Conservation (phyloP, 2,888 invertebrate species). For the Corbicula japonica region DNA sequence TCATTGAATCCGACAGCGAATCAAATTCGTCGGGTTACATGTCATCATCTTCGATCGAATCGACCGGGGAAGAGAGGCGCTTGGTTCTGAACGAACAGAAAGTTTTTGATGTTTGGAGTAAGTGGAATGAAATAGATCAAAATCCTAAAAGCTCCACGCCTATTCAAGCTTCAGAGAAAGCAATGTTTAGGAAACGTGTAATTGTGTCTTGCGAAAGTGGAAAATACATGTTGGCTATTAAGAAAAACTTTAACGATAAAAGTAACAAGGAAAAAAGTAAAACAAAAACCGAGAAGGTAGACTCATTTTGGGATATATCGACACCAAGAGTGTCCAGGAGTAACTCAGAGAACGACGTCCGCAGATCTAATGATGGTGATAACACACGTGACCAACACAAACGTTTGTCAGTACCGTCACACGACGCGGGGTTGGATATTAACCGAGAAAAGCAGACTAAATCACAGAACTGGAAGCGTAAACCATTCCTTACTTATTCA, state of each 20-base stretch:
- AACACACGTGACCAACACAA: slow-evolving; percentile 2
- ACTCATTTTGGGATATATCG: slow-evolving; percentile 55
- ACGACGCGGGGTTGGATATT: slow-evolving; percentile 36
- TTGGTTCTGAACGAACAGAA: slow-evolving; percentile 57
- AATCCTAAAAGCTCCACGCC: slow-evolving; percentile 60
- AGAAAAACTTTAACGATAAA: slow-evolving; percentile 22
- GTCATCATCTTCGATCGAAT: slow-evolving; percentile 66
- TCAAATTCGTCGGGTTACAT: slow-evolving; percentile 61
- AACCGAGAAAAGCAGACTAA: background rate
- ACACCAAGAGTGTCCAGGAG: slow-evolving; percentile 37
- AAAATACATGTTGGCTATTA: slow-evolving; percentile 21
- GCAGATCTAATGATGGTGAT: background rate
- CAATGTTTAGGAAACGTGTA: slow-evolving; percentile 13
- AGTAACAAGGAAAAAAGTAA: background rate
- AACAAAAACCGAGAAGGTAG: slow-evolving; percentile 1
- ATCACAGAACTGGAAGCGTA: slow-evolving; percentile 47
- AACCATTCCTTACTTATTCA: slow-evolving; percentile 47
- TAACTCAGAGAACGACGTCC: slow-evolving; percentile 33
- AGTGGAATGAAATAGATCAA: slow-evolving; percentile 32
- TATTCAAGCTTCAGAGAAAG: slow-evolving; percentile 17
- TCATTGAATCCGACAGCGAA: slow-evolving; percentile 48
- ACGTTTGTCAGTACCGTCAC: slow-evolving; percentile 7
- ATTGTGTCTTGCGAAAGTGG: background rate
- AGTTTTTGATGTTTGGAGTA: slow-evolving; percentile 60
- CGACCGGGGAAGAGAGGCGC: slow-evolving; percentile 59